These are phyloP conservation scores for Serinus canaria DNA, from an alignment of 2,113 vertebrate species.

Conservation along the genomic window DNA sequence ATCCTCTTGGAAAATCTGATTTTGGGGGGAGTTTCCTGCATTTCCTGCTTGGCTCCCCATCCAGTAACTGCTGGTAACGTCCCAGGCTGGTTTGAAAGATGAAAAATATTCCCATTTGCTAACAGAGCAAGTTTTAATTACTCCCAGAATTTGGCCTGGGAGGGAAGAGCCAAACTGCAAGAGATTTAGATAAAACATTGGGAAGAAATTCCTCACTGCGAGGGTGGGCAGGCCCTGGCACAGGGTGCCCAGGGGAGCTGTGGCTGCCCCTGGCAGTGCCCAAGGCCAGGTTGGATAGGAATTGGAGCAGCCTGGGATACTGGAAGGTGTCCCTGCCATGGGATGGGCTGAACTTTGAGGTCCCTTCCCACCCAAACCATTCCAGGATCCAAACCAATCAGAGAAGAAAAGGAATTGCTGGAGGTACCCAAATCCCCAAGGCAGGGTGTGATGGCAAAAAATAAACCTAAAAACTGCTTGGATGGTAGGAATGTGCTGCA, in stretches of 20 bases:
- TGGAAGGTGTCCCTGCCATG: background rate
- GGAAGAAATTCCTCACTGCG: background rate
- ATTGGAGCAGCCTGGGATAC: accelerated
- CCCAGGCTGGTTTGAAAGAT: background rate
- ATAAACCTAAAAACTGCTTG: background rate
- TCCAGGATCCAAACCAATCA: background rate
- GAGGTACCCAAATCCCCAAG: background rate
- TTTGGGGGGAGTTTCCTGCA: background rate
- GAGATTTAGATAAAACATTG: background rate
- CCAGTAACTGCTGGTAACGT: background rate
- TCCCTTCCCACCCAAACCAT: background rate
- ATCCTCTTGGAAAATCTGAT: background rate
- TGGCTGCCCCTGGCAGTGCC: background rate
- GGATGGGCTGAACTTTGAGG: accelerated
- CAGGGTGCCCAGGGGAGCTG: background rate
- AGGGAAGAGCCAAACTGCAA: background rate
- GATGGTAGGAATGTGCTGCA: background rate
- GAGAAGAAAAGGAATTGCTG: background rate
- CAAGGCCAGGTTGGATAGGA: accelerated
- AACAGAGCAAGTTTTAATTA: background rate
- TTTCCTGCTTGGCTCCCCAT: background rate
- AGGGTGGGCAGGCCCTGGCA: background rate
- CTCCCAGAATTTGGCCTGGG: background rate
- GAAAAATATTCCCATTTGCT: background rate
- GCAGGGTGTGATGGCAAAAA: background rate